These are phyloP conservation scores for Tiphia femorata DNA, from an alignment of 2,888 invertebrate genomes.

Conservation along the genomic window DNA sequence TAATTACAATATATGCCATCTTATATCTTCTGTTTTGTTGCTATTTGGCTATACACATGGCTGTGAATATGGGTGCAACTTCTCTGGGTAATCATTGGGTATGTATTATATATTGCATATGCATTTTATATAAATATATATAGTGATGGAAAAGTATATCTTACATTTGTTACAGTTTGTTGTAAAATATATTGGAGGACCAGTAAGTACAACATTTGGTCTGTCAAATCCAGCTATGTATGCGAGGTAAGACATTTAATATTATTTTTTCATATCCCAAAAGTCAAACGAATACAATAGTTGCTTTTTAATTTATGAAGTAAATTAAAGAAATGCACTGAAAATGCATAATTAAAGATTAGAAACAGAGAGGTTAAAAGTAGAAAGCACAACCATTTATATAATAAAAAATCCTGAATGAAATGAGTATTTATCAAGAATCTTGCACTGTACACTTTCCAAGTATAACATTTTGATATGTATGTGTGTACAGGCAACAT, in stretches of 20 bases:
- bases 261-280: not conserved
- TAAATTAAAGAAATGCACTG: not conserved
- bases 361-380: no score
- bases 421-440: no score
- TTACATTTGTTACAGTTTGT: slow-evolving; percentile 69
- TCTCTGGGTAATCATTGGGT: slow-evolving; percentile 71
- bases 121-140: not conserved
- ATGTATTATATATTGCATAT: slow-evolving; percentile 46
- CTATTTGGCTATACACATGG: slow-evolving; percentile 82
- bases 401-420: no score
- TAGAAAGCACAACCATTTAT: no score
- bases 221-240: slow-evolving; percentile 72
- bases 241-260: slow-evolving; percentile 71
- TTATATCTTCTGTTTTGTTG: slow-evolving; percentile 80
- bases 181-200: slow-evolving; percentile 72
- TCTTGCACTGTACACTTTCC: no score
- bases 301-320: not conserved
- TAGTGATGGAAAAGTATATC: not conserved
- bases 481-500: no score
- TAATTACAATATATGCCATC: slow-evolving; percentile 72
- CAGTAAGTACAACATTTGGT: slow-evolving; percentile 71
- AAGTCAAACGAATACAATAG: not conserved
- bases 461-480: no score
- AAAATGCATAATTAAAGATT: no score
- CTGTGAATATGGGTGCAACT: slow-evolving; percentile 76